phyloP scores from a whole-genome alignment of 2,113 vertebrate species.

The Morone saxatilis region DNA sequence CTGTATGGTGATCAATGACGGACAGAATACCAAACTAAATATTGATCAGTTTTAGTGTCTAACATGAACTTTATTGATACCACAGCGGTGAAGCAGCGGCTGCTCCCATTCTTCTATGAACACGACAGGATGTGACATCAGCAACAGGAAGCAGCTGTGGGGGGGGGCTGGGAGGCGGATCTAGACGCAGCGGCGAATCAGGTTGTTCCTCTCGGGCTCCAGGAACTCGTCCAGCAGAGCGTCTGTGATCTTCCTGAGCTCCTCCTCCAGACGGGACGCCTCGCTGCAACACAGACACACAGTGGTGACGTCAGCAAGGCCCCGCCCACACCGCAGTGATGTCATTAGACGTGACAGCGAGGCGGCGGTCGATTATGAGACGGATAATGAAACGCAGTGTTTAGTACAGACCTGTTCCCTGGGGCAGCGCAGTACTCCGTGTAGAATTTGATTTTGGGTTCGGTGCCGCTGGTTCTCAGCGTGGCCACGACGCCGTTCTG shows the following conservation, averaged over 20 bases:
- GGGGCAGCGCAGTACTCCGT: slow-evolving; percentile 91
- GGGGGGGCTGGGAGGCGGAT: not conserved
- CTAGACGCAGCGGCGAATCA: slow-evolving; percentile 88
- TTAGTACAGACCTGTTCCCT: slow-evolving; percentile 84
- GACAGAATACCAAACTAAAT: not conserved
- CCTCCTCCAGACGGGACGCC: slow-evolving; percentile 84
- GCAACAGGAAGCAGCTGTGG: not conserved
- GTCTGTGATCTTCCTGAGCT: slow-evolving; percentile 85
- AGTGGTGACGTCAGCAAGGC: not conserved
- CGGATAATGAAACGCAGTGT: too few species aligned
- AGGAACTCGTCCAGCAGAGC: slow-evolving; percentile 90
- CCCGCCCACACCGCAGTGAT: not conserved
- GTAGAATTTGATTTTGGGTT: slow-evolving; percentile 98
- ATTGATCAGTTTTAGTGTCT: not conserved
- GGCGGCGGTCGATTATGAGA: too few species aligned
- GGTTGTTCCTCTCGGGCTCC: slow-evolving; percentile 90
- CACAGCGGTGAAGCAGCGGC: not conserved
- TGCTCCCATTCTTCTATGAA: slow-evolving; percentile 7
- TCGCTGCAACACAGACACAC: slow-evolving; percentile 82
- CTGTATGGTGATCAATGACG: not conserved
- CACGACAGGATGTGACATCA: slow-evolving; percentile 34
- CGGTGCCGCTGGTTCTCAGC: slow-evolving; percentile 94
- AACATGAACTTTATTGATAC: not conserved
- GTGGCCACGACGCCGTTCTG: slow-evolving; percentile 94
- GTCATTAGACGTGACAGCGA: too few species aligned